These are phyloP conservation scores for Sebastes flavidus DNA, from an alignment of 2,797 vertebrate species.

Conservation along the genomic window DNA sequence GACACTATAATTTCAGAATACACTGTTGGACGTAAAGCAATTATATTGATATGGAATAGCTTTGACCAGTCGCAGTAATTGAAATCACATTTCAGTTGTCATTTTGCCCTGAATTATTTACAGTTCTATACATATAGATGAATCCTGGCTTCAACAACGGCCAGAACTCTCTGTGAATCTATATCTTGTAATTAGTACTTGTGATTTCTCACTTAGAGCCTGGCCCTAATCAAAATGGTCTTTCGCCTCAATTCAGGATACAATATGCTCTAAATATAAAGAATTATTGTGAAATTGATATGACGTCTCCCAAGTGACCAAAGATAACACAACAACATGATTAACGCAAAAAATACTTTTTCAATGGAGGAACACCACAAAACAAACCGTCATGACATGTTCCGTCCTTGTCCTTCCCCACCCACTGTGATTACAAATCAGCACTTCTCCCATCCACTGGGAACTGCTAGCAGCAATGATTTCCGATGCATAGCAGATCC, in stretches of 20 bases:
- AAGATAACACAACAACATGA: constrained; percentile 14
- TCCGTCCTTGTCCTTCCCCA: constrained; percentile 46
- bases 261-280: neutral
- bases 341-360: constrained; percentile 24
- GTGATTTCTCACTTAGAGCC: constrained; percentile 32
- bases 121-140: constrained; percentile 32
- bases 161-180: neutral
- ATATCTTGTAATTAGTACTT: constrained; percentile 15
- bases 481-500: constrained; percentile 74
- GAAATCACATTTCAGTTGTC: constrained; percentile 57
- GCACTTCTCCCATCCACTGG: constrained; percentile 46
- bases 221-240: constrained; percentile 29
- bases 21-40: constrained; percentile 62
- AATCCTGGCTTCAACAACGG: constrained; percentile 23
- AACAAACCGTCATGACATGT: constrained; percentile 45
- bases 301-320: constrained; percentile 11
- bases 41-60: constrained; percentile 68
- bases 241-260: neutral
- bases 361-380: constrained; percentile 29
- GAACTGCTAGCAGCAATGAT: constrained; percentile 71
- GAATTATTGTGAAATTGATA: constrained; percentile 25
- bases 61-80: constrained; percentile 50
- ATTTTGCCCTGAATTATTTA: constrained; percentile 47
- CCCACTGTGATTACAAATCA: constrained; percentile 67
- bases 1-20: constrained; percentile 45